Evolutionary conservation across 2,888 invertebrate species (phyloP).

Genomic region (Morinoia aosen): DNA sequence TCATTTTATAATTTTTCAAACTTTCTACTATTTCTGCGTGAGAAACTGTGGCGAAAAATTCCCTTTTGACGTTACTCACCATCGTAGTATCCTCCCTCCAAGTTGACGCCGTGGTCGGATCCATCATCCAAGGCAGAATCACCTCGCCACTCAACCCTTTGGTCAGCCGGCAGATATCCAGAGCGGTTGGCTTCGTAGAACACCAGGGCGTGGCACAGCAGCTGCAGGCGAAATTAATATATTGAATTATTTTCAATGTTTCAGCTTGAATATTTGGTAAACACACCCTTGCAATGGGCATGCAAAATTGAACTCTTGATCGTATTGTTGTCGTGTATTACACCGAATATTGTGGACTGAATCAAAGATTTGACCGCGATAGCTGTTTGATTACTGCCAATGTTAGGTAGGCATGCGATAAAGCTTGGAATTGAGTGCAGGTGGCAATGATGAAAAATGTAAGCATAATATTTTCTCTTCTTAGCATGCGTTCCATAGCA

Average conservation of each 20-base stretch:
- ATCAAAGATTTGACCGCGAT: background rate
- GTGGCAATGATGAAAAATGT: no score
- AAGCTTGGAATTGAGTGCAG: no score
- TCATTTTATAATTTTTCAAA: no score
- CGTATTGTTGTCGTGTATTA: background rate
- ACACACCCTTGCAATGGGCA: background rate
- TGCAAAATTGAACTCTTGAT: background rate
- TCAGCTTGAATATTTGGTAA: background rate
- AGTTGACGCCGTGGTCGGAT: conserved; percentile 75
- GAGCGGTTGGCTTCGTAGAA: conserved; percentile 69
- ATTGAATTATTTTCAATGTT: background rate
- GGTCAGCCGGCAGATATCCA: conserved; percentile 72
- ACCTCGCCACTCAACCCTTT: conserved; percentile 75
- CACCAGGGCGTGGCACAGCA: conserved; percentile 65
- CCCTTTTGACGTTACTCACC: conserved; percentile 70
- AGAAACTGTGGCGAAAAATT: no score
- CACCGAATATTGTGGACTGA: background rate
- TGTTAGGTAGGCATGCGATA: no score
- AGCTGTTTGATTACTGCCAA: no score
- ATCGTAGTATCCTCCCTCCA: conserved; percentile 63
- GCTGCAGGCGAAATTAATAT: conserved; percentile 6
- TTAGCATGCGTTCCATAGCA: background rate
- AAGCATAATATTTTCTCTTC: background rate
- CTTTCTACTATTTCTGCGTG: no score
- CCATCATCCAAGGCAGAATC: conserved; percentile 76